phyloP scores from a whole-genome alignment of 2,797 vertebrate species.

The Eurystomus glaucurus region DNA sequence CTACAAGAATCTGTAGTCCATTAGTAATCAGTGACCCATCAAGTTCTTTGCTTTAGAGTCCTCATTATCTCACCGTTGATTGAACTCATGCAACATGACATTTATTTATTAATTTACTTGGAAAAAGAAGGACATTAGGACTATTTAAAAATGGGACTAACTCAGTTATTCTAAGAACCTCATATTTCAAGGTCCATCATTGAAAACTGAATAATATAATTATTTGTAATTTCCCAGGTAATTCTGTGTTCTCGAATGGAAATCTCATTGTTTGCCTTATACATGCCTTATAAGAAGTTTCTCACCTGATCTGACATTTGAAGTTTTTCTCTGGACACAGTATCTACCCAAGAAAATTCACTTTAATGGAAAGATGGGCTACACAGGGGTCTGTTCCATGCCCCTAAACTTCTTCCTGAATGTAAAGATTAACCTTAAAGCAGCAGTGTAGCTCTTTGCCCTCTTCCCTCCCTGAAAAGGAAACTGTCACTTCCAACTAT shows the following conservation, averaged over 20 bases:
- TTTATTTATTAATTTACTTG: slow-evolving; percentile 55
- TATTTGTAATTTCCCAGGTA: slow-evolving; percentile 2
- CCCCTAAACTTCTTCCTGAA: neutral
- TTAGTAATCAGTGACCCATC: slow-evolving; percentile 59
- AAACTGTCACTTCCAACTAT: slow-evolving; percentile 80
- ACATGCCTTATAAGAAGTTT: neutral
- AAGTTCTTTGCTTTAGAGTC: slow-evolving; percentile 12
- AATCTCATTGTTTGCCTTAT: neutral
- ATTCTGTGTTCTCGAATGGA: neutral
- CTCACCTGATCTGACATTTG: neutral
- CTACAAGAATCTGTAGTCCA: slow-evolving; percentile 51
- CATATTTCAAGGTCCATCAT: slow-evolving; percentile 1
- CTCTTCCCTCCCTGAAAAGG: slow-evolving; percentile 54
- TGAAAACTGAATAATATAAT: slow-evolving; percentile 5
- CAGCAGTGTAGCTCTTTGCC: slow-evolving; percentile 35
- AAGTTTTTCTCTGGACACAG: neutral
- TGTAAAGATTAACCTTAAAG: slow-evolving; percentile 41
- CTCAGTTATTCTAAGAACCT: slow-evolving; percentile 20
- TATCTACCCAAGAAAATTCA: neutral
- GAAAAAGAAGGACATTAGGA: neutral
- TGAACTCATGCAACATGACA: slow-evolving; percentile 40
- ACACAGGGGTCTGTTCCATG: neutral
- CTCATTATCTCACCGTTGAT: slow-evolving; percentile 50
- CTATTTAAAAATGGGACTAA: slow-evolving; percentile 36
- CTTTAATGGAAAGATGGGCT: neutral